These are phyloP conservation scores for Albula glossodonta DNA, from an alignment of 2,113 vertebrate genomes.

Conservation along the genomic window DNA sequence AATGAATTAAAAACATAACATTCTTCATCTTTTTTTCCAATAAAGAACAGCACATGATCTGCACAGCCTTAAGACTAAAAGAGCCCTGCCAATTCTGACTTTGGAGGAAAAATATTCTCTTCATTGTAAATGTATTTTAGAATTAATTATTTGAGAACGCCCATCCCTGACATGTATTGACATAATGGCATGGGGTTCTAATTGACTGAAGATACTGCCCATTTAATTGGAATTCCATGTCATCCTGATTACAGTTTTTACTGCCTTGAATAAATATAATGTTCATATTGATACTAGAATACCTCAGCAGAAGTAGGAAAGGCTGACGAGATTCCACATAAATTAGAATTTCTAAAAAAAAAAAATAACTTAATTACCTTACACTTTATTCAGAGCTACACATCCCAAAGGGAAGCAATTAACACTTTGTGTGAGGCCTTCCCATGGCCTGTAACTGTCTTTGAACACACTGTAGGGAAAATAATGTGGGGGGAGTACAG, in stretches of 20 bases:
- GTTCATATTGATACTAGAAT: conserved; percentile 51
- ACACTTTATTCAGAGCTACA: conserved; percentile 57
- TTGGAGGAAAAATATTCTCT: conserved; percentile 37
- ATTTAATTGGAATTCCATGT: conserved; percentile 55
- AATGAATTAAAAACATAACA: conserved; percentile 13
- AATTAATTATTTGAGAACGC: conserved; percentile 35
- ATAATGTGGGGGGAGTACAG: background rate
- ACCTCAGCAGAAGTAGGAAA: conserved; percentile 35
- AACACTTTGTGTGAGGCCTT: conserved; percentile 32
- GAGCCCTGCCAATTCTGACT: conserved; percentile 15
- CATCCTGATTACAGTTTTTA: conserved; percentile 43
- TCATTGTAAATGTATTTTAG: conserved; percentile 35
- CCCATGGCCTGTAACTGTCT: background rate
- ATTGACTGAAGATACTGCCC: conserved; percentile 50
- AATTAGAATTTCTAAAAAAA: conserved; percentile 39
- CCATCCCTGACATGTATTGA: conserved; percentile 55
- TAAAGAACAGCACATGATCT: conserved; percentile 28
- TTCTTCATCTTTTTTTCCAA: conserved; percentile 31
- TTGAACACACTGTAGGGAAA: background rate
- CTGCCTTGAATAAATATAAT: conserved; percentile 54
- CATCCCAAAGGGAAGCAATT: conserved; percentile 46
- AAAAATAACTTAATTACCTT: conserved; percentile 57
- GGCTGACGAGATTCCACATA: conserved; percentile 46
- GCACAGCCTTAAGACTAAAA: conserved; percentile 46
- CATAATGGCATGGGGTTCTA: conserved; percentile 31